A percentile compares a stretch with the other conserved stretches of the same genome.
Conservation (phyloP, 2,113 vertebrate genomes). For the Psittacus erithacus region DNA sequence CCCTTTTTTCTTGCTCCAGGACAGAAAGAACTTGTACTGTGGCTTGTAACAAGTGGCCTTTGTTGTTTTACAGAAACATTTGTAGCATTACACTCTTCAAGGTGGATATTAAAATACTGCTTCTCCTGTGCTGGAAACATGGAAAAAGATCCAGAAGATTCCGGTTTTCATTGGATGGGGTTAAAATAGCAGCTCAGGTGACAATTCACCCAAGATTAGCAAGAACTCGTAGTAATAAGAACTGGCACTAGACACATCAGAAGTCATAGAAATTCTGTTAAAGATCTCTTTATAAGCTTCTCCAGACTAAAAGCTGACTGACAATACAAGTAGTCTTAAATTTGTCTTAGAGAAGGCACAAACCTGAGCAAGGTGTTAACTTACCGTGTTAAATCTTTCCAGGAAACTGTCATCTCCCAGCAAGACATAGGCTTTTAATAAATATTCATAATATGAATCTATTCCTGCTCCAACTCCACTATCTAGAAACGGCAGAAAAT, state of each 20-base stretch:
- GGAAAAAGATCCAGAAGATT: neutral
- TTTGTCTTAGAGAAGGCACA: neutral
- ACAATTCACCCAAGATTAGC: neutral
- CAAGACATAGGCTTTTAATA: slow-evolving; percentile 96
- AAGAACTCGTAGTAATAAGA: neutral
- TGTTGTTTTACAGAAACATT: neutral
- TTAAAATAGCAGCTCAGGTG: neutral
- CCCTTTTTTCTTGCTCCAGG: neutral
- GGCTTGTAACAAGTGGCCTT: neutral
- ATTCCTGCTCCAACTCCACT: slow-evolving; percentile 98
- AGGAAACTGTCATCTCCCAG: slow-evolving; percentile 95
- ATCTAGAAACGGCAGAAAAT: slow-evolving; percentile 76
- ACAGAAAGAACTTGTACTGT: neutral
- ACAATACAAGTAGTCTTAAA: slow-evolving; percentile 1
- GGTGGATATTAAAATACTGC: neutral
- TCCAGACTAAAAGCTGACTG: neutral
- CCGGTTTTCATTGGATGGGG: neutral
- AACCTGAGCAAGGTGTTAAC: slow-evolving; percentile 58
- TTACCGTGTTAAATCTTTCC: slow-evolving; percentile 97
- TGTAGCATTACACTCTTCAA: neutral
- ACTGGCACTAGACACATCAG: neutral
- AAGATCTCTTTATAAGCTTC: neutral
- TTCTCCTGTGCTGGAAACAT: neutral
- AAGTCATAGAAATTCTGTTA: neutral
- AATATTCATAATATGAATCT: slow-evolving; percentile 98